Evolutionary conservation across 1,140 invertebrate species (phyloP).

Genomic region (Homarus americanus): DNA sequence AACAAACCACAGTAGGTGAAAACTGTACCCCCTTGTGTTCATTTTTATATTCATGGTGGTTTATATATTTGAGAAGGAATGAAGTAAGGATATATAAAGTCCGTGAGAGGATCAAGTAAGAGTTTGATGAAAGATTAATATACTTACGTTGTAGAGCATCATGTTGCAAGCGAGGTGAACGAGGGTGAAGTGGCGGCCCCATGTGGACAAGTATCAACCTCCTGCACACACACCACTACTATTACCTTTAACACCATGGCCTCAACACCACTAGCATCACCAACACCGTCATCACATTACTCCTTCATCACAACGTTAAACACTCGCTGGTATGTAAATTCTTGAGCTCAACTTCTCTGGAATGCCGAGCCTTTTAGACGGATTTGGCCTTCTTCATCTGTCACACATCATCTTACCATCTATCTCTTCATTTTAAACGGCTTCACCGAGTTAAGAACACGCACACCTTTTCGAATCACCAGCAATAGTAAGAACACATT

Average conservation of each 20-base stretch:
- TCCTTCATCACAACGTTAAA: conserved; percentile 32
- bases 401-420: conserved; percentile 40
- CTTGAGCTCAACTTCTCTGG: conserved; percentile 42
- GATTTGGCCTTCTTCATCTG: conserved; percentile 50
- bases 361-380: conserved; percentile 43
- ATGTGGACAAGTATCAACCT: conserved; percentile 52
- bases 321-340: background rate
- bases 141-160: conserved; percentile 51
- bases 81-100: too few relatives aligned
- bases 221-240: conserved; percentile 24
- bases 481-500: background rate
- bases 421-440: background rate
- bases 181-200: conserved; percentile 6
- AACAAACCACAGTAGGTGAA: too few relatives aligned
- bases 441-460: background rate
- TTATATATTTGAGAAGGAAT: too few relatives aligned
- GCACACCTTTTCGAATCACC: conserved; percentile 40
- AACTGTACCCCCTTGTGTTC: too few relatives aligned
- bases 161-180: background rate
- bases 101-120: too few relatives aligned
- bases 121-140: conserved; percentile 11
- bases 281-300: too few relatives aligned
- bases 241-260: conserved; percentile 9
- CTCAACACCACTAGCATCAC: conserved; percentile 22
- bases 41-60: too few relatives aligned